These are phyloP conservation scores for Phoeniculus purpureus DNA, from an alignment of 2,797 vertebrate species.

Conservation along the genomic window DNA sequence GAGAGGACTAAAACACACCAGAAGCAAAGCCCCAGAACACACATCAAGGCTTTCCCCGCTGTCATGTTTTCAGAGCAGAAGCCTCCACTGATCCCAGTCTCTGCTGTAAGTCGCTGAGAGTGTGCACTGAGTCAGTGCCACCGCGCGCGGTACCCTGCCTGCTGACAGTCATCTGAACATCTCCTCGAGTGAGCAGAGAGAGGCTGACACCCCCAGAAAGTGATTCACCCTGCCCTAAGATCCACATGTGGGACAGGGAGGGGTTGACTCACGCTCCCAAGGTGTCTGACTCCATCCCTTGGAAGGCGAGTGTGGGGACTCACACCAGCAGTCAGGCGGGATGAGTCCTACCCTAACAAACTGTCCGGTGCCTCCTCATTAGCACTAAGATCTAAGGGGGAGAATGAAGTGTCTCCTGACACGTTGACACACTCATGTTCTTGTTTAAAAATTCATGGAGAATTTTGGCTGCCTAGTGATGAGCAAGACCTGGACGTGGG, in stretches of 20 bases:
- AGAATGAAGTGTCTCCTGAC: neutral
- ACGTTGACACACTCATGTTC: neutral
- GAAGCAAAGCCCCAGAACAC: neutral
- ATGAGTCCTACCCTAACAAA: conserved; percentile 1
- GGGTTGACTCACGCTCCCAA: conserved; percentile 61
- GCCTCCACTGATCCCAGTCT: conserved; percentile 10
- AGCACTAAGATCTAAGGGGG: neutral
- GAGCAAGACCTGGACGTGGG: neutral
- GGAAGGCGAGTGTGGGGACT: neutral
- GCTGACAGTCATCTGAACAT: conserved; percentile 64
- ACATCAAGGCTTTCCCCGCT: conserved; percentile 16
- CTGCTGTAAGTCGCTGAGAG: neutral
- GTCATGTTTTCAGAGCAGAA: neutral
- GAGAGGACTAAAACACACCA: neutral
- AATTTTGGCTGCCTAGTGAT: neutral
- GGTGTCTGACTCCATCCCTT: conserved; percentile 48
- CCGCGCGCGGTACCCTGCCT: neutral
- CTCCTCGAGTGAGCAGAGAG: conserved; percentile 24
- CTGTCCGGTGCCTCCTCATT: neutral
- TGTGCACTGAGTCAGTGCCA: conserved; percentile 32
- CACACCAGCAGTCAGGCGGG: neutral
- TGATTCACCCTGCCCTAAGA: conserved; percentile 67
- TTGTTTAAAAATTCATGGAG: neutral
- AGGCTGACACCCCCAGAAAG: conserved; percentile 66
- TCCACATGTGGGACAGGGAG: conserved; percentile 54